These are phyloP conservation scores for Trachelipus rathkii DNA, from an alignment of 1,140 invertebrate genomes.

Conservation along the genomic window DNA sequence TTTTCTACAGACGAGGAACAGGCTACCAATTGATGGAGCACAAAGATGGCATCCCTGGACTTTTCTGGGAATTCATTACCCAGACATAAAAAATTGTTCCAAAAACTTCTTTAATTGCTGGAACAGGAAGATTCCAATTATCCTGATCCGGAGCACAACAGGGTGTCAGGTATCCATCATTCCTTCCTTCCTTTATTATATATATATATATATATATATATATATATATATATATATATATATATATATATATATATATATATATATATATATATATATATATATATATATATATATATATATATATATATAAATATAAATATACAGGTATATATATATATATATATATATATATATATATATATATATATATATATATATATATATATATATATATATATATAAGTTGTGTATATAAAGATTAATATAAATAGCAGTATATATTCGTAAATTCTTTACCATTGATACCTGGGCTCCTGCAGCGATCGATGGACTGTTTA, in stretches of 20 bases:
- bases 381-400: slow-evolving; percentile 28
- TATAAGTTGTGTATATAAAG: slow-evolving; percentile 1
- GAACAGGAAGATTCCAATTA: neutral
- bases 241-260: neutral
- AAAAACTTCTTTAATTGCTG: neutral
- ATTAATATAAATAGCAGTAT: too few species aligned
- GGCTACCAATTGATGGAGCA: neutral
- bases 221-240: neutral
- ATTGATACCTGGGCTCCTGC: too few species aligned
- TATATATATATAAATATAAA: neutral
- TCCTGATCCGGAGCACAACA: neutral
- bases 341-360: too few species aligned
- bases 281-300: neutral
- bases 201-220: neutral
- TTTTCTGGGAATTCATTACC: neutral
- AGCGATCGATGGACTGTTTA: too few species aligned
- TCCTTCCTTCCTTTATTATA: neutral
- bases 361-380: slow-evolving; percentile 8
- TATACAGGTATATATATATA: neutral
- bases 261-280: too few species aligned
- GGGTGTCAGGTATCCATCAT: neutral
- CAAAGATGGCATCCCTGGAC: neutral
- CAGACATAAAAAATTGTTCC: neutral
- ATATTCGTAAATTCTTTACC: too few species aligned
- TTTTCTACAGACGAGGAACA: neutral